phyloP scores from a whole-genome alignment of 1,140 invertebrate genomes.

The Zaprionus capensis region DNA sequence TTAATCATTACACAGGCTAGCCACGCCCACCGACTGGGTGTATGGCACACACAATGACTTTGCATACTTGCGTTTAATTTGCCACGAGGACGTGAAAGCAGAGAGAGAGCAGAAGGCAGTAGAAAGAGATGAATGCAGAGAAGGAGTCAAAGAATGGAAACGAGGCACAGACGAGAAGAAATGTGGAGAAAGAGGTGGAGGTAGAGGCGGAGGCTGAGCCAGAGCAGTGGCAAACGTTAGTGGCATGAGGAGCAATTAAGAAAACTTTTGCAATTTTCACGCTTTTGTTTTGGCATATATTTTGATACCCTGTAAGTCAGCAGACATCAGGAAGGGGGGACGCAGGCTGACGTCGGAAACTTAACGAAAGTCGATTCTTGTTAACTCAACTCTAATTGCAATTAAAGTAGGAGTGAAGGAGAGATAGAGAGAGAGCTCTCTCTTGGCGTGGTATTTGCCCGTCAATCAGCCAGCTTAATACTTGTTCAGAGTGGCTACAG shows the following conservation, averaged over 20 bases:
- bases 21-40: slow-evolving; percentile 19
- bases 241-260: slow-evolving; percentile 68
- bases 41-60: slow-evolving; percentile 62
- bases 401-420: background rate
- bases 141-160: no score
- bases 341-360: background rate
- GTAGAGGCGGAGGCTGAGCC: background rate
- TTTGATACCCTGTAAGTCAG: slow-evolving; percentile 22
- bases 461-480: background rate
- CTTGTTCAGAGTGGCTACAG: background rate
- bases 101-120: background rate
- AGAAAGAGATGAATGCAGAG: background rate
- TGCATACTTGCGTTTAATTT: slow-evolving; percentile 81
- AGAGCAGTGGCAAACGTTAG: background rate
- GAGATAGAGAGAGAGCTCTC: background rate
- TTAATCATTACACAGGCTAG: slow-evolving; percentile 66
- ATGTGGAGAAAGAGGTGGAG: background rate
- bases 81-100: slow-evolving; percentile 27
- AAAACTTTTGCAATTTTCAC: slow-evolving; percentile 81
- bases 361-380: background rate
- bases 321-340: background rate
- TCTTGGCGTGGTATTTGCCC: background rate
- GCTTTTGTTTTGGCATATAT: slow-evolving; percentile 69
- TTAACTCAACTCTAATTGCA: background rate
- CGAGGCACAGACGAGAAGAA: background rate